phyloP scores from a whole-genome alignment of 1,140 invertebrate species.

The Venturia canescens region DNA sequence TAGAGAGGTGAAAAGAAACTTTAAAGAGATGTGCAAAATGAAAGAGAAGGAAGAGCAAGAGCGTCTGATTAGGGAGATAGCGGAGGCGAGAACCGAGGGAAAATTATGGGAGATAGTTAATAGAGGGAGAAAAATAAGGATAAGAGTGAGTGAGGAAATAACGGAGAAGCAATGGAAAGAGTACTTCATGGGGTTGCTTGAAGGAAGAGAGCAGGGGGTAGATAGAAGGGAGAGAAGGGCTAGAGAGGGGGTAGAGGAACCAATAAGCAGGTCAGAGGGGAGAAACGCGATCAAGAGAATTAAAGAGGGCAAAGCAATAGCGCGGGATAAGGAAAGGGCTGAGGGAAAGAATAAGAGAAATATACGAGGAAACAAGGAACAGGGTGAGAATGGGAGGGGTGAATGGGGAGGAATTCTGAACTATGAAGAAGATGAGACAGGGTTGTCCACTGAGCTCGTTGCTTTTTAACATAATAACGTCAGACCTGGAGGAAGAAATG shows the following conservation, averaged over 20 bases:
- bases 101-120: slow-evolving; percentile 27
- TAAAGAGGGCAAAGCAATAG: background rate
- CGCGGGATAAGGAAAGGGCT: slow-evolving; percentile 15
- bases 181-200: background rate
- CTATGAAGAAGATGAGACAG: background rate
- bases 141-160: background rate
- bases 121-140: background rate
- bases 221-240: background rate
- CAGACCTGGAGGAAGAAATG: slow-evolving; percentile 29
- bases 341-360: background rate
- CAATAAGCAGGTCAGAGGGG: background rate
- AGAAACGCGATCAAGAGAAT: background rate
- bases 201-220: background rate
- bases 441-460: background rate
- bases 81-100: background rate
- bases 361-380: background rate
- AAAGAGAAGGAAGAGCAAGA: slow-evolving; percentile 18
- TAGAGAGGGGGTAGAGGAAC: background rate
- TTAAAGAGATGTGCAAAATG: background rate
- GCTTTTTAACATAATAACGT: background rate
- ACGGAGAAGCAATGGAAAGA: background rate
- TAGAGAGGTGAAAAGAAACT: background rate
- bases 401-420: background rate
- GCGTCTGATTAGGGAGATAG: background rate
- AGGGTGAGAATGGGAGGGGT: background rate